These are phyloP conservation scores for Apantesis nais DNA, from an alignment of 2,888 invertebrate genomes.

Conservation along the genomic window DNA sequence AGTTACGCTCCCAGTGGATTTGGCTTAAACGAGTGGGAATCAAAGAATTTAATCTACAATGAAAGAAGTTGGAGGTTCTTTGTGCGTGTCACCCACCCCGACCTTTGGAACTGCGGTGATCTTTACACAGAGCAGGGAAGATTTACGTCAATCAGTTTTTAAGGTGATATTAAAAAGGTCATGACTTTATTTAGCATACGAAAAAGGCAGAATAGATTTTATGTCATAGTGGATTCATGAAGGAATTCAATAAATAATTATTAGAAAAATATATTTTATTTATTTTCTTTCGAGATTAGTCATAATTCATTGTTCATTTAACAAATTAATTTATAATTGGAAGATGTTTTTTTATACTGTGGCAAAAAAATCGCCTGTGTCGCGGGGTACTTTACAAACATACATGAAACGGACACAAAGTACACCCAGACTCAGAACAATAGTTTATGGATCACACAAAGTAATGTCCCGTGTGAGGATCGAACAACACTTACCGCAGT, in stretches of 20 bases:
- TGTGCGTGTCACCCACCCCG: constrained; percentile 78
- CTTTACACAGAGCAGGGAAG: constrained; percentile 51
- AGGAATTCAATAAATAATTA: not conserved
- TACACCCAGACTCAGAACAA: too few species aligned
- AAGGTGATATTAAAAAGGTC: constrained; percentile 16
- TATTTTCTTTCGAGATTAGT: not conserved
- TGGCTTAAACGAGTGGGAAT: constrained; percentile 70
- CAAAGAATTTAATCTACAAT: constrained; percentile 84
- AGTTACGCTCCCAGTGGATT: constrained; percentile 41
- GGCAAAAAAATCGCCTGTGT: too few species aligned
- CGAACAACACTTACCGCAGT: too few species aligned
- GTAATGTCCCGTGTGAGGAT: too few species aligned
- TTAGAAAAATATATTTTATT: not conserved
- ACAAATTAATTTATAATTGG: too few species aligned
- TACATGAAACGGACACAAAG: too few species aligned
- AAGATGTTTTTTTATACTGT: too few species aligned
- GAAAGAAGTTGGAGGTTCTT: constrained; percentile 81
- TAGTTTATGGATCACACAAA: too few species aligned
- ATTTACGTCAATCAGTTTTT: constrained; percentile 35
- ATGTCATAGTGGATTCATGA: not conserved
- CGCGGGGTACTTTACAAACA: too few species aligned
- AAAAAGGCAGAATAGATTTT: not conserved
- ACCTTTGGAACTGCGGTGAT: constrained; percentile 60
- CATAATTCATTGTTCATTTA: too few species aligned
- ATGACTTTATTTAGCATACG: constrained; percentile 3